Percentiles rank a stretch among this genome's conserved stretches.
Conservation (phyloP, 2,113 vertebrate genomes). For the Rallus limicola region DNA sequence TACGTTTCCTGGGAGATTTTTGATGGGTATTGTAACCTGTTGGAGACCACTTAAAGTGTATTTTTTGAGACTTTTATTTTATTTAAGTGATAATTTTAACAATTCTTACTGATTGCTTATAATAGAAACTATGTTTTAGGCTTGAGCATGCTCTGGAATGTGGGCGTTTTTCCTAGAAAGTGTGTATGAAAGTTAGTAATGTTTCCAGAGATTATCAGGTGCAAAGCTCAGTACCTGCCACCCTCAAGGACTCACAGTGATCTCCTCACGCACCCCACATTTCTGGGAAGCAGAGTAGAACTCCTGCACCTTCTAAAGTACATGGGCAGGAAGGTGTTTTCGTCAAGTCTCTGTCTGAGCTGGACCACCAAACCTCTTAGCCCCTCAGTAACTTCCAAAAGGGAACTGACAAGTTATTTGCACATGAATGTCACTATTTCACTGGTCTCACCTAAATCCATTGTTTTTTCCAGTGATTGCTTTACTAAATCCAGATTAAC, state of each 20-base stretch:
- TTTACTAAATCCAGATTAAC: not conserved
- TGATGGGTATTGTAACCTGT: constrained; percentile 9
- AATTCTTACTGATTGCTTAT: constrained; percentile 49
- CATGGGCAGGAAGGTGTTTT: not conserved
- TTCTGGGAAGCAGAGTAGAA: not conserved
- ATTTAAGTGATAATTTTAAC: not conserved
- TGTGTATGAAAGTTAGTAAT: not conserved
- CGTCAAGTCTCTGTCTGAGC: not conserved
- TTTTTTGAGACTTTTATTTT: constrained; percentile 26
- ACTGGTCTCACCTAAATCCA: not conserved
- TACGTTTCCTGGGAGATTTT: constrained; percentile 13
- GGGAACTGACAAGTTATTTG: not conserved
- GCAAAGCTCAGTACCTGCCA: not conserved
- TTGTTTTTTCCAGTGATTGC: not conserved
- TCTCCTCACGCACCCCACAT: not conserved
- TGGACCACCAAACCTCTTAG: accelerated
- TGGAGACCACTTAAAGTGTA: not conserved
- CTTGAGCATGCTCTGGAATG: not conserved
- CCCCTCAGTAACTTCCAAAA: not conserved
- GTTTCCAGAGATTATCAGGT: not conserved
- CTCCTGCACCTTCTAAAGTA: not conserved
- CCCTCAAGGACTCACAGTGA: not conserved
- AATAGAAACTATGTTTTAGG: constrained; percentile 3
- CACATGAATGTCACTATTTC: not conserved
- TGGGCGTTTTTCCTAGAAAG: not conserved